Evolutionary conservation across 2,113 vertebrate species (phyloP), one percentile per base, ranked within the genome.

Genomic region (Hippopotamus amphibius): DNA sequence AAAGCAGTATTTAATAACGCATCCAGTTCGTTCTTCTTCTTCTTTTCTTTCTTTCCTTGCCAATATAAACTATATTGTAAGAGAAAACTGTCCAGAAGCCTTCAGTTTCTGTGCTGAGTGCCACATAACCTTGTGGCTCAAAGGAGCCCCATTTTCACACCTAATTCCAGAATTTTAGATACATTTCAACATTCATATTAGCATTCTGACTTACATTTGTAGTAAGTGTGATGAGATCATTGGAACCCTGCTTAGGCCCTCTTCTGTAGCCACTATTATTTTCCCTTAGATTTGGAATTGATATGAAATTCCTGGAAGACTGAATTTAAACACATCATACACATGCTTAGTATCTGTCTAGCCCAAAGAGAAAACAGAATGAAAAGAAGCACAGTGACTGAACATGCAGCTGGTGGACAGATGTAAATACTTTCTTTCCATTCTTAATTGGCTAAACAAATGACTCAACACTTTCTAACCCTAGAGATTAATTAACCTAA

Each of bases 401-500:
- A 93, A 30, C 12, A 33, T 26, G 28, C 17, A 17, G 17, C 59
- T 77, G 11, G 43, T 61, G 28, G 22, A 71, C 6, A 9, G 37
- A 69, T 50, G 12, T 17, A 37, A 37, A 37, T 37, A 50, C 22
- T 93, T 96, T 66, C 46, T 59, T 79, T 50, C 46, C 48, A 93
- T 59, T 72, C 22, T 89, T 83, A 88, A 76, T 41, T 90, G 90
- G 33, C 77, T 61, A 71, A n/a, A 97, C 7, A 6, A 72, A 94
- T 77, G 85, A 88, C 5, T 84, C 48, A 93, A 76, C 43, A 46
- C 50, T 88, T 77, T 71, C 46, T 94, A 28, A 74, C 0, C 59
- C 33, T 26, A 94, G 92, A 41, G 80, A 92, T 33, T 7, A 95
- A 96, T 61, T 85, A 83, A 87, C 30, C 37, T 71, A 93, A 90